Evolutionary conservation across 1,140 invertebrate genomes (phyloP), one percentile per base, ranked within the genome.

Genomic region (Dinothrombium tinctorium): DNA sequence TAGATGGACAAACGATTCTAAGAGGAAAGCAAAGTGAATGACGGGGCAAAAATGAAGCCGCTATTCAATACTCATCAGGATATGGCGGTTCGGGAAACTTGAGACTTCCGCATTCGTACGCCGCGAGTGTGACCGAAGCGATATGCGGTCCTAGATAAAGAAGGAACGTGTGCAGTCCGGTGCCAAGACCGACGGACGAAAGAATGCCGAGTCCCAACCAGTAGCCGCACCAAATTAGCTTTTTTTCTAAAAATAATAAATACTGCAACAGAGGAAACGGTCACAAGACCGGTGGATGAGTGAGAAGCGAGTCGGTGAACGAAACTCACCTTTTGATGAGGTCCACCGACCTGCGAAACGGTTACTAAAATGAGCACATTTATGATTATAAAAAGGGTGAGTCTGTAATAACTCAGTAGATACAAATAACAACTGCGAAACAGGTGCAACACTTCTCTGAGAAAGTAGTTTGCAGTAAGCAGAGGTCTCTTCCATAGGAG

Each of bases 141-240:
- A 72, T 69, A 52, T 67, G 64, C 32, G 68, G 69, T 47, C 67
- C 68, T 49, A 98, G 62, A 59, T 98, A 99, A 26, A 99, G 64
- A 11, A 99, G 65, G 65, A 99, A 99, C 38, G 92, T 99, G 58
- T 99, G 94, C 20, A 98, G 68, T 5, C 92, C 94, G 0, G 89
- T 95, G 11, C 94, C 94, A 23, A 99, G 65, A 2, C 94, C 92
- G 33, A 98, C 84, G 8, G 87, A 95, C 19, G 89, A 95, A 37
- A 96, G 67, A 15, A 98, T 74, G 24, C 92, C 92, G 35, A 98
- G 67, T 9, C 84, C 75, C 45, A 90, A 64, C 92, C 92, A 98
- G 65, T 92, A 96, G 7, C 71, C 52, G 62, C 73, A 82, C 76
- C 82, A 89, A 24, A 67, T 45, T 19, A 66, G 45, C 44, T 59